Evolutionary conservation across 2,888 invertebrate genomes (phyloP).

Genomic region (Leptura quadrifasciata): DNA sequence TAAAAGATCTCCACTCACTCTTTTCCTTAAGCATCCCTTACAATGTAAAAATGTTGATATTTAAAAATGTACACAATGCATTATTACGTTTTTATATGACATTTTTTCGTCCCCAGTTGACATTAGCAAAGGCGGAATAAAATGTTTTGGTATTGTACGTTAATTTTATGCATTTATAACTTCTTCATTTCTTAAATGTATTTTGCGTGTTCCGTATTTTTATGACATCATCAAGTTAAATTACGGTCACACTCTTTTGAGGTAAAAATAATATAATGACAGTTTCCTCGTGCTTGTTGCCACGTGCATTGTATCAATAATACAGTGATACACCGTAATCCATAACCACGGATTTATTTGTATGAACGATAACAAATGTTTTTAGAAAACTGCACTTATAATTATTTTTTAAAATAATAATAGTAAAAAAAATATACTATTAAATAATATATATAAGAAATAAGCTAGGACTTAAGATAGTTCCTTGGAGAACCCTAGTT

Average conservation of each 20-base stretch:
- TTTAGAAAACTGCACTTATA: no score
- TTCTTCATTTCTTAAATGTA: constrained; percentile 12
- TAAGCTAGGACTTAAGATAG: no score
- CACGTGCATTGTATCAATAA: no score
- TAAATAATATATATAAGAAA: no score
- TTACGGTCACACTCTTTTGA: not conserved
- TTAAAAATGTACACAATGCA: constrained; percentile 25
- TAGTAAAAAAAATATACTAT: no score
- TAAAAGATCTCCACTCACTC: not conserved
- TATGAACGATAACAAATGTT: no score
- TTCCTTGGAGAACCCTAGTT: no score
- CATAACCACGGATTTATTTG: no score
- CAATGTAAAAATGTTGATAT: constrained; percentile 2
- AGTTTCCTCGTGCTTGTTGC: no score
- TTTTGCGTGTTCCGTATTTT: not conserved
- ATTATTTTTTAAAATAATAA: no score
- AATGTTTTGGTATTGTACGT: constrained; percentile 3
- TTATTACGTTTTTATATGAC: constrained; percentile 14
- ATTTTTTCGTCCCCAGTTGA: not conserved
- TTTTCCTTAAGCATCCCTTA: not conserved
- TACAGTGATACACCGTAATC: no score
- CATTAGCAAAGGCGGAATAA: not conserved
- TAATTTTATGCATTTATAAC: constrained; percentile 21
- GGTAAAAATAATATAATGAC: not conserved
- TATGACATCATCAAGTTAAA: not conserved